Conservation (phyloP, 2,888 invertebrate species). For the Eumerus sabulonum region DNA sequence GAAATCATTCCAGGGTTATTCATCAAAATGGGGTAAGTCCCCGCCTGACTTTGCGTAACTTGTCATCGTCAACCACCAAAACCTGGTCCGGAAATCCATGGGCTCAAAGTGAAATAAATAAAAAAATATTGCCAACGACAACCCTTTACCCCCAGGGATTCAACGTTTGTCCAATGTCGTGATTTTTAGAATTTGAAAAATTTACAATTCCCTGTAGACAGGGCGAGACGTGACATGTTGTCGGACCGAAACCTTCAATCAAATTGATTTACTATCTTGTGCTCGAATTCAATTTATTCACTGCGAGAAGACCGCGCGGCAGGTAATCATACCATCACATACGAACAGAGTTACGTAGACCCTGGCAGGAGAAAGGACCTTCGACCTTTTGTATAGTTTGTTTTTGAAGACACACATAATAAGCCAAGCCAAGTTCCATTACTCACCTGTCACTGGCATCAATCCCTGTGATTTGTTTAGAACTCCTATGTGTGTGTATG, state of each 20-base stretch:
- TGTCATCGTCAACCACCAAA: too few relatives aligned
- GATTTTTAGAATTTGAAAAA: conserved; percentile 65
- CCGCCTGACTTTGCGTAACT: too few relatives aligned
- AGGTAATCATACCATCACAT: conserved; percentile 55
- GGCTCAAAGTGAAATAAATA: conserved; percentile 1
- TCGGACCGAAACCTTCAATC: conserved; percentile 61
- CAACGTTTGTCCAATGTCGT: conserved; percentile 46
- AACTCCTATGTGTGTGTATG: conserved; percentile 39
- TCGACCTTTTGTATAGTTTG: conserved; percentile 26
- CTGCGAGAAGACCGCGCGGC: conserved; percentile 19
- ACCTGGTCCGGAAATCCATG: not conserved
- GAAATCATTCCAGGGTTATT: too few relatives aligned
- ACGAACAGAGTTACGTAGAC: not conserved
- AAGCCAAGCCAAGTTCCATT: conserved; percentile 66
- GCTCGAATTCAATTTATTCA: conserved; percentile 65
- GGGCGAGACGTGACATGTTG: conserved; percentile 52
- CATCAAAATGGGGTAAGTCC: too few relatives aligned
- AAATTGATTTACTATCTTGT: conserved; percentile 66
- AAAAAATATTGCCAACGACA: conserved; percentile 42
- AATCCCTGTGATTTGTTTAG: conserved; percentile 67
- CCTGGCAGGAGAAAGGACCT: not conserved
- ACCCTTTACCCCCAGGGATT: conserved; percentile 47
- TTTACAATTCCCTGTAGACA: conserved; percentile 47
- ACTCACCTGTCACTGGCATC: conserved; percentile 67
- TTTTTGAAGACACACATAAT: conserved; percentile 59